Evolutionary conservation across 2,113 vertebrate species (phyloP).

Genomic region (Corythornis cristatus): DNA sequence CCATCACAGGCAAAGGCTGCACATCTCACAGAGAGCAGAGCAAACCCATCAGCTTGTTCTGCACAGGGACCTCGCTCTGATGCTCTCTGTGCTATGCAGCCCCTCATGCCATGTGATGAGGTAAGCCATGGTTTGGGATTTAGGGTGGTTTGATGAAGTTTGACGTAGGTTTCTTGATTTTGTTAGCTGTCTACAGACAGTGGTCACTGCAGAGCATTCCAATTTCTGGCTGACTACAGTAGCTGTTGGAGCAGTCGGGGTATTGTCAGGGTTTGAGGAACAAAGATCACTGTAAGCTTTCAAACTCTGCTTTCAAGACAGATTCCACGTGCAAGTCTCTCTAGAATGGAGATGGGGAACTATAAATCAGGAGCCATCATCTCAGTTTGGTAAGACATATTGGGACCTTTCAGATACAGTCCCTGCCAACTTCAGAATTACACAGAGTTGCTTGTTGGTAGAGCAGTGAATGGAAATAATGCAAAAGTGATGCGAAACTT

Average conservation of each 20-base stretch:
- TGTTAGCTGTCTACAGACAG: background rate
- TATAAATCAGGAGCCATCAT: background rate
- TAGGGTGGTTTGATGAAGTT: background rate
- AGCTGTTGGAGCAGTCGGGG: background rate
- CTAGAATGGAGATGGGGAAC: background rate
- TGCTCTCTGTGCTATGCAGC: background rate
- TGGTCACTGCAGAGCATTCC: background rate
- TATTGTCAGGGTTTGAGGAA: background rate
- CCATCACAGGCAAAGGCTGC: fast-evolving
- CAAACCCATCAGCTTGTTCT: background rate
- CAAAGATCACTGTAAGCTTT: background rate
- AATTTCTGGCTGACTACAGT: background rate
- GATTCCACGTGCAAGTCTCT: background rate
- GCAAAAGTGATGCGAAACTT: background rate
- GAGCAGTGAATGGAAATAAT: background rate
- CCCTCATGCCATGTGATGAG: fast-evolving
- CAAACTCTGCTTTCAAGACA: background rate
- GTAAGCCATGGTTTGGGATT: background rate
- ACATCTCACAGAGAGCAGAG: background rate
- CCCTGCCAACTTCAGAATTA: background rate
- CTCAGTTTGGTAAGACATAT: background rate
- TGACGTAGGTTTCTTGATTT: background rate
- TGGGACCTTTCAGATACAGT: background rate
- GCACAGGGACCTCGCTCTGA: background rate
- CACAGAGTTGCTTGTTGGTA: background rate